Evolutionary conservation across 2,797 vertebrate species (phyloP), one percentile per base, ranked within the genome.

Genomic region (Staurois parvus): DNA sequence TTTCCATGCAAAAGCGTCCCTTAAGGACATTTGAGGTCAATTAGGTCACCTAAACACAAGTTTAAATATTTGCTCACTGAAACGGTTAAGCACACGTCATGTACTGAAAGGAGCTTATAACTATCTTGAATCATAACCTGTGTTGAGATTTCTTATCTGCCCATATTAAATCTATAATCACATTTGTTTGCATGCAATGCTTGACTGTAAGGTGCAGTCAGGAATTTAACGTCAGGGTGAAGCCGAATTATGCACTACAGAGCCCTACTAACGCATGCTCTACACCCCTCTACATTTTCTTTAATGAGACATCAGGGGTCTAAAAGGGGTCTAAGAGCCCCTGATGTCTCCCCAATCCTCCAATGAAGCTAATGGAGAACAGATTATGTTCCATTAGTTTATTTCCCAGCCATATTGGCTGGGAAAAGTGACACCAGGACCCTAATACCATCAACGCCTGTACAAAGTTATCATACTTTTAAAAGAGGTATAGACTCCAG

Each of bases 61-160:
- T 17, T 75, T 81, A 75, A 85, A 81, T 28, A 85, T 85, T 85
- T 68, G 29, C 84, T 73, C 28, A 21, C n/a, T 9, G 24, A 11
- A 74, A 66, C 10, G n/a, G 9, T 64, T 17, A 17, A 19, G 6
- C 34, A 13, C 7, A 32, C 19, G 26, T 40, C 6, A 13, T 11
- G 17, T 64, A 52, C 34, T 64, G 2, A 72, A 15, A 45, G 30
- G 24, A 17, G 56, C 13, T 4, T n/a, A 64, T 64, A 64, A 64
- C 5, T n/a, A 64, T 21, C 48, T 17, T 52, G 48, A 52, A 52
- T 17, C 48, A 52, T 13, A 5, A 52, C 26, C 59, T 26, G 9
- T 2, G 15, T 7, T 26, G 24, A 17, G 17, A 64, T 64, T 26
- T 7, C 10, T 64, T 26, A 64, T 64, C 59, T 64, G 59, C 21